Evolutionary conservation across 2,797 vertebrate species (phyloP).

Genomic region (Tangara arthus): DNA sequence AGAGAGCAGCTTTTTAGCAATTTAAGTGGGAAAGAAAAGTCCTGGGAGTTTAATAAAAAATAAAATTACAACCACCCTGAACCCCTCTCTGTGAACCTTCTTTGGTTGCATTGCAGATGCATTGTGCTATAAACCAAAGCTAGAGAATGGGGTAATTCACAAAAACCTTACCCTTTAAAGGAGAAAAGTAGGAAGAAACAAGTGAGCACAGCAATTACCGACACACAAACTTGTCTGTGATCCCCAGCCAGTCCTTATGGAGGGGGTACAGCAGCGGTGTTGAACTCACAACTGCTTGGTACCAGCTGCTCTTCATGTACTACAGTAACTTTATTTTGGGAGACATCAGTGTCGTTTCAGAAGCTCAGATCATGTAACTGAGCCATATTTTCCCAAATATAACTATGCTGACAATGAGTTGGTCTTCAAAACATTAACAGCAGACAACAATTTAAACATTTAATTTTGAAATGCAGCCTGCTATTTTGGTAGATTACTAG

Average conservation of each 20-base stretch:
- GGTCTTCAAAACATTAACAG: background rate
- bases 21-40: background rate
- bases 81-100: background rate
- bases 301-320: too few species aligned
- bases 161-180: background rate
- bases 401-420: background rate
- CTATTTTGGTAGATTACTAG: background rate
- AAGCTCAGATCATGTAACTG: background rate
- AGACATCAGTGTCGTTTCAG: accelerated
- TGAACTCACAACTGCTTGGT: background rate
- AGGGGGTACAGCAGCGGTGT: background rate
- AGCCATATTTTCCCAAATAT: background rate
- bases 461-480: background rate
- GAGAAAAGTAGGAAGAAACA: background rate
- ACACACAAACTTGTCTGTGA: background rate
- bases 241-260: background rate
- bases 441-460: background rate
- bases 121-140: background rate
- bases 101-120: background rate
- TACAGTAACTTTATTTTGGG: background rate
- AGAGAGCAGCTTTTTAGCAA: background rate
- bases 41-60: background rate
- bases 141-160: background rate
- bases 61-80: too few species aligned
- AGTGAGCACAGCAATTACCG: background rate